Evolutionary conservation across 2,113 vertebrate genomes (phyloP), one percentile per base, ranked within the genome.

Genomic region (Oryzias curvinotus): DNA sequence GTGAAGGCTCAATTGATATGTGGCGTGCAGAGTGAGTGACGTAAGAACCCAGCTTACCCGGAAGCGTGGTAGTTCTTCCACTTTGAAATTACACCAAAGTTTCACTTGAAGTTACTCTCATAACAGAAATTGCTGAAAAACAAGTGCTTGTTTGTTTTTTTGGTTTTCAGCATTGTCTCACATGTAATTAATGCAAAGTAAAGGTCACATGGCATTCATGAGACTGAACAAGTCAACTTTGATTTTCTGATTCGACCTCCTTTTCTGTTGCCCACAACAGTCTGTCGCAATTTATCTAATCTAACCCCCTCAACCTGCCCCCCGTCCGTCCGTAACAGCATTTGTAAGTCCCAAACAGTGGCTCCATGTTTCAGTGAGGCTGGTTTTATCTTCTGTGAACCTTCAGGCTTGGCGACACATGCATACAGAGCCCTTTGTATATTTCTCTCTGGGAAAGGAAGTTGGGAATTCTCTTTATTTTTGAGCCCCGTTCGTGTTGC

Each of bases 321-420:
- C 16, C 18, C 26, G 19, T 62, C 66, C 65, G 55, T 66, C 69
- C 57, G 54, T 30, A 73, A 26, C 50, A 46, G 72, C 51, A 26
- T 14, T 50, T 65, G 36, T 15, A 47, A 50, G 45, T 41, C 60
- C 51, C 36, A 41, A 52, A 57, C 6, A 44, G 25, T 23, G 46
- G 48, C 72, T 74, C 21, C 30, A 30, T 60, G 52, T 66, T 72
- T 48, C 23, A 16, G 60, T 23, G 26, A 30, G 23, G 53, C 41
- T 28, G 51, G 65, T 77, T 72, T 81, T 50, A 66, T 78, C 48
- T 46, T 57, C 44, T 64, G 53, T 56, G 68, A 70, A 62, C 66
- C 60, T 57, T 57, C 4, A 45, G 17, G 62, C 3, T 68, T 59
- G 59, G 69, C 1, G 1, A 19, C 18, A 0, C 53, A 6, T 21